Evolutionary conservation across 2,113 vertebrate genomes (phyloP).

Genomic region (Platichthys stellatus): DNA sequence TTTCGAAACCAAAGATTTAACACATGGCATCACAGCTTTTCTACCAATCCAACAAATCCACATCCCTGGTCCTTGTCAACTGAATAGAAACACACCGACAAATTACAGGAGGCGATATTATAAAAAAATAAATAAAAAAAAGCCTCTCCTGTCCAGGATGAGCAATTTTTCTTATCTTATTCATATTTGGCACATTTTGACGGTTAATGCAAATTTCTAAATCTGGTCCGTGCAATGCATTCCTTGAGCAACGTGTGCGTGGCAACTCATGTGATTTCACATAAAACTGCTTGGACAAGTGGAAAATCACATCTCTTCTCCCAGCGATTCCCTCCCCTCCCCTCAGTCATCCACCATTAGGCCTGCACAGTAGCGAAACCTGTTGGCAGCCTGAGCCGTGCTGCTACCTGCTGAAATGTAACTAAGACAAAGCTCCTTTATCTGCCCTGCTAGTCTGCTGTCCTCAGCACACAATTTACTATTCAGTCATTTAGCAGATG

Average conservation of each 20-base stretch:
- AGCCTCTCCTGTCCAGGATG: not conserved
- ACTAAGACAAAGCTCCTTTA: slow-evolving; percentile 79
- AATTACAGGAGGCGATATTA: not conserved
- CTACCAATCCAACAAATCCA: not conserved
- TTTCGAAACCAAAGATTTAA: not conserved
- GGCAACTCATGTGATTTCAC: slow-evolving; percentile 53
- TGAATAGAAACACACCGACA: not conserved
- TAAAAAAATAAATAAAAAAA: not conserved
- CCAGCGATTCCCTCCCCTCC: slow-evolving; percentile 66
- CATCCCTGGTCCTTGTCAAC: not conserved
- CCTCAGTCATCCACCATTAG: slow-evolving; percentile 78
- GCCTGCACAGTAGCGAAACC: slow-evolving; percentile 76
- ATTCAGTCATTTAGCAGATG: slow-evolving; percentile 76
- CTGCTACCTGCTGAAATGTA: slow-evolving; percentile 76
- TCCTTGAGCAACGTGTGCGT: slow-evolving; percentile 26
- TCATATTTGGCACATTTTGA: slow-evolving; percentile 15
- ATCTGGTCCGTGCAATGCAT: not conserved
- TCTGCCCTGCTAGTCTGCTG: slow-evolving; percentile 72
- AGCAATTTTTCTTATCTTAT: slow-evolving; percentile 5
- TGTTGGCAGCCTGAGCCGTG: slow-evolving; percentile 75
- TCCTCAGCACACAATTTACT: slow-evolving; percentile 74
- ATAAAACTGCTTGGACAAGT: slow-evolving; percentile 76
- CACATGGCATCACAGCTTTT: not conserved
- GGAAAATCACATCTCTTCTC: slow-evolving; percentile 76
- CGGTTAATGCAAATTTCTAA: slow-evolving; percentile 26